Conservation (phyloP, 1,140 invertebrate genomes). For the Periplaneta americana region DNA sequence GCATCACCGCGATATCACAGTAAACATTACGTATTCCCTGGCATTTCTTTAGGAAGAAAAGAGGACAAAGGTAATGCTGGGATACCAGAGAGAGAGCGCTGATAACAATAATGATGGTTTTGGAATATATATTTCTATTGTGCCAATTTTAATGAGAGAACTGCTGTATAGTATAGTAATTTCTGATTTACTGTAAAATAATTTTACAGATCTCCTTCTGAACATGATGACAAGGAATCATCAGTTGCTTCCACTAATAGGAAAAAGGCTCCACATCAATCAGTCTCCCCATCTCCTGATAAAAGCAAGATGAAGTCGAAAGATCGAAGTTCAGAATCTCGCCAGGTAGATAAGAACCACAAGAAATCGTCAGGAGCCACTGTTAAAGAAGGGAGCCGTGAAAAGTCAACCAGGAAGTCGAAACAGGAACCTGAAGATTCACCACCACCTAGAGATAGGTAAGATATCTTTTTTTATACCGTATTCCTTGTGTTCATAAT, state of each 20-base stretch:
- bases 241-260: neutral
- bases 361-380: neutral
- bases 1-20: too few species aligned
- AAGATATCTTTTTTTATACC: too few species aligned
- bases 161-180: too few species aligned
- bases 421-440: neutral
- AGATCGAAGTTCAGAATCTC: constrained; percentile 1
- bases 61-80: too few species aligned
- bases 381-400: neutral
- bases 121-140: too few species aligned
- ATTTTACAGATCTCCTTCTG: constrained; percentile 2
- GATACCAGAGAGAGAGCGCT: too few species aligned
- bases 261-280: neutral
- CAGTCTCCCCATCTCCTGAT: neutral
- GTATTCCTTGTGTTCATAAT: too few species aligned
- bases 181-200: too few species aligned
- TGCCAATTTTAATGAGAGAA: too few species aligned
- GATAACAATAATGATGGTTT: too few species aligned
- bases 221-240: neutral
- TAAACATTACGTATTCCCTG: too few species aligned
- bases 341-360: neutral
- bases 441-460: neutral
- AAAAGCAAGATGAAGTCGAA: neutral
- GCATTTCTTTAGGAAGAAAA: too few species aligned
- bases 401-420: neutral